Evolutionary conservation across 2,113 vertebrate species (phyloP).

Genomic region (Pelodiscus sinensis): DNA sequence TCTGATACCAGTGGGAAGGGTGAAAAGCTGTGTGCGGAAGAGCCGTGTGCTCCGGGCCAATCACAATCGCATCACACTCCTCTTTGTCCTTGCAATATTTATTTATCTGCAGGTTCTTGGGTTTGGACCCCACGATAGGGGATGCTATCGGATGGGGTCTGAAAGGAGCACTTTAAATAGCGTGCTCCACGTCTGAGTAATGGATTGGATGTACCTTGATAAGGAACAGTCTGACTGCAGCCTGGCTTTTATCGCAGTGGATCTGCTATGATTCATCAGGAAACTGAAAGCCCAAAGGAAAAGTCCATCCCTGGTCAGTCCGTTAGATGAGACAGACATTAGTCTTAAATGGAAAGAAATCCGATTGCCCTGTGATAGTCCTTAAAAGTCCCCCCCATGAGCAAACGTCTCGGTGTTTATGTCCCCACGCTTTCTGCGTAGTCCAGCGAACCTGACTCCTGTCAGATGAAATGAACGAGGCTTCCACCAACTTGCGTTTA

Average conservation of each 20-base stretch:
- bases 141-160: slow-evolving; percentile 20
- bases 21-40: background rate
- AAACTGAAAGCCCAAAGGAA: slow-evolving; percentile 58
- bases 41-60: background rate
- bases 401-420: slow-evolving; percentile 52
- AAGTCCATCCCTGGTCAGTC: slow-evolving; percentile 32
- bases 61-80: background rate
- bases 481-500: slow-evolving; percentile 27
- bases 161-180: slow-evolving; percentile 62
- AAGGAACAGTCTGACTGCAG: slow-evolving; percentile 61
- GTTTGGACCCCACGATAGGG: rapidly evolving
- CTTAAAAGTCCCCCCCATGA: slow-evolving; percentile 57
- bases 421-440: slow-evolving; percentile 59
- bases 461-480: slow-evolving; percentile 63
- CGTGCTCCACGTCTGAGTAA: slow-evolving; percentile 8
- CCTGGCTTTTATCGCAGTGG: slow-evolving; percentile 47
- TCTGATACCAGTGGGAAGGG: slow-evolving; percentile 53
- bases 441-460: slow-evolving; percentile 53
- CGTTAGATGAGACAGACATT: slow-evolving; percentile 45
- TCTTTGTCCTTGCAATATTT: background rate
- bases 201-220: slow-evolving; percentile 56
- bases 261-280: slow-evolving; percentile 69
- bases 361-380: slow-evolving; percentile 59
- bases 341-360: slow-evolving; percentile 58
- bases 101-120: background rate